Base-by-base conservation (phyloP, 2,888 invertebrate genomes). In the Drosophila infuscata region DNA sequence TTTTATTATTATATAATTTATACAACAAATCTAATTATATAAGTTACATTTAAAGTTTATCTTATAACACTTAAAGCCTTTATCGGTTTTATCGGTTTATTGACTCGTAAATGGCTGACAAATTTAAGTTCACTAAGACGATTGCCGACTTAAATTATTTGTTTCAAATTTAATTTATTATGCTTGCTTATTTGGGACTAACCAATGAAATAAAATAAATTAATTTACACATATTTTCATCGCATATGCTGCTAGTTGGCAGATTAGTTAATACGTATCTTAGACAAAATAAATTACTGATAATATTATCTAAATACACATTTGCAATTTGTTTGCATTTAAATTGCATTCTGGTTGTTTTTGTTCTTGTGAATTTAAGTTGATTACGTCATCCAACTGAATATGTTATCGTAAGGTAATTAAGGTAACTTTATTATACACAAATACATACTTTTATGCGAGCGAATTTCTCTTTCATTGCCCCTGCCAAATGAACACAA, bases 381-480 rank as follows among this genome's bases (percentile, higher is more conserved):
- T 60, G 72, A 76, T 76, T 80, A 33, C 73, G 75, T 80, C 76
- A 80, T 59, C 33, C 25, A 30, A 35, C 33, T 43, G 68, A 63
- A 61, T 66, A 63, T 70, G 76, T 79, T 76, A 59, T 80, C 61
- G 32, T 78, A 46, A 57, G 80, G 76, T 79, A 80, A 80, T 79
- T 79, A 80, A 76, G 72, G 69, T 76, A 78, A 78, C 72, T 80
- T 80, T 78, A 64, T 78, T 75, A 63, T 53, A 62, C 51, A 43
- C 43, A 61, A 25, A 25, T 49, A 59, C 36, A 46, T 32, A 71
- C 36, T 59, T 76, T 62, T 52, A 49, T 48, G 1, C 9, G 38
- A 35, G n/a, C 43, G 41, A 11, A 38, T 35, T 59, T 15, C 52
- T 43, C n/a, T 36, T 20, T 51, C 38, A 62, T 48, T 48, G 61